A percentile compares a stretch with the other conserved stretches of the same genome.
Evolutionary conservation across 2,797 vertebrate species (phyloP).

Genomic region (Apodemus agrarius): DNA sequence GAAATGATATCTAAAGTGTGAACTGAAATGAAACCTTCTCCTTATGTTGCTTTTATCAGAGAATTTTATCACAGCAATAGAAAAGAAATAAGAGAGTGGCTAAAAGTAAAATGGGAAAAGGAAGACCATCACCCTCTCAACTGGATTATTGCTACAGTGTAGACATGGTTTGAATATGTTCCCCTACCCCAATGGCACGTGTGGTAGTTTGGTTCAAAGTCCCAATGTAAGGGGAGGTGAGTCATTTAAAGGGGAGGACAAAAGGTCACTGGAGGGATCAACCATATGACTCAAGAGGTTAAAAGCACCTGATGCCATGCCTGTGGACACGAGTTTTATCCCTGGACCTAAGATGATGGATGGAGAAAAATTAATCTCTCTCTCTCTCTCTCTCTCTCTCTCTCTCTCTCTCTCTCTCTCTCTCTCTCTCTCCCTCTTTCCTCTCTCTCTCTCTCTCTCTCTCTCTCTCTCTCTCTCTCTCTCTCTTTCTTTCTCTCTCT

Average conservation of each 20-base stretch:
- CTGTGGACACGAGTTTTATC: background rate
- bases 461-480: no score
- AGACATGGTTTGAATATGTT: background rate
- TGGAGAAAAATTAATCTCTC: background rate
- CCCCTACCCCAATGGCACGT: background rate
- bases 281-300: background rate
- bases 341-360: background rate
- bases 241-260: background rate
- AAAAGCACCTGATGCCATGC: background rate
- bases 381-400: background rate
- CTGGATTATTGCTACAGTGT: no score
- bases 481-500: no score
- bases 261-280: background rate
- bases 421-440: no score
- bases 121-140: background rate
- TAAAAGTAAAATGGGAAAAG: background rate
- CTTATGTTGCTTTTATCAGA: background rate
- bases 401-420: no score
- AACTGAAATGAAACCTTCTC: background rate
- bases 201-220: background rate
- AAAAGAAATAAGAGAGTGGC: background rate
- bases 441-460: no score
- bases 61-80: background rate
- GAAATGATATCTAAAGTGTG: background rate
- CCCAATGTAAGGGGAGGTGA: background rate